A percentile compares a stretch with the other conserved stretches of the same genome.
Evolutionary conservation across 2,797 vertebrate species (phyloP).

Genomic region (Brotogeris chrysoptera): DNA sequence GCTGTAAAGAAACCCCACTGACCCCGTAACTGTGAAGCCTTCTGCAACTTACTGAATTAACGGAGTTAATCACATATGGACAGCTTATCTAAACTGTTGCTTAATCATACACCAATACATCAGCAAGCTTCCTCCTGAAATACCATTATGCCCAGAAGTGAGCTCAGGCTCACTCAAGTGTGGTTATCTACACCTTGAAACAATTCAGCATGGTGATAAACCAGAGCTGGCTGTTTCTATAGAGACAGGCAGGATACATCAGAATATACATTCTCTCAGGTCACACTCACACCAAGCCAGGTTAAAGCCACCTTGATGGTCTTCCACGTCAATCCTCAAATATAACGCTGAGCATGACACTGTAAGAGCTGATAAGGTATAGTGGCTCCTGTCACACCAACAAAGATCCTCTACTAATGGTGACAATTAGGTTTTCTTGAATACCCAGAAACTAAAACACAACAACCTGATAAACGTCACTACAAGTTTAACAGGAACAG

Average conservation of each 20-base stretch:
- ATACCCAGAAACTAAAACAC: not conserved
- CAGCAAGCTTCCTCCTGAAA: not conserved
- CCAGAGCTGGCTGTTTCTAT: not conserved
- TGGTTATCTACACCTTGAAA: not conserved
- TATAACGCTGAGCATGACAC: not conserved
- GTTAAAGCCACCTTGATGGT: not conserved
- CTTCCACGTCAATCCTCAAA: not conserved
- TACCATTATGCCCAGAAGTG: not conserved
- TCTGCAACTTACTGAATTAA: not conserved
- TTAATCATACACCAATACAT: not conserved
- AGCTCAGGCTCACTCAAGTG: not conserved
- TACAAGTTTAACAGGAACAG: not conserved
- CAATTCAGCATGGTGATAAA: not conserved
- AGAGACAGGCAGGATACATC: not conserved
- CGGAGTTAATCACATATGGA: not conserved
- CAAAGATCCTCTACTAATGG: not conserved
- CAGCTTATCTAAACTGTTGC: not conserved
- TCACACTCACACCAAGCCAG: not conserved
- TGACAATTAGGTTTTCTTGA: not conserved
- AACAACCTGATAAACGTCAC: not conserved
- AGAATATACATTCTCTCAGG: not conserved
- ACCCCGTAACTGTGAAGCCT: not conserved
- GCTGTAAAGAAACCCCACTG: fast-evolving
- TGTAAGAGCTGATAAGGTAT: not conserved
- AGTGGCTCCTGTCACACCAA: not conserved